Base-by-base conservation (phyloP, 2,797 vertebrate species). In the Halcyon badia region DNA sequence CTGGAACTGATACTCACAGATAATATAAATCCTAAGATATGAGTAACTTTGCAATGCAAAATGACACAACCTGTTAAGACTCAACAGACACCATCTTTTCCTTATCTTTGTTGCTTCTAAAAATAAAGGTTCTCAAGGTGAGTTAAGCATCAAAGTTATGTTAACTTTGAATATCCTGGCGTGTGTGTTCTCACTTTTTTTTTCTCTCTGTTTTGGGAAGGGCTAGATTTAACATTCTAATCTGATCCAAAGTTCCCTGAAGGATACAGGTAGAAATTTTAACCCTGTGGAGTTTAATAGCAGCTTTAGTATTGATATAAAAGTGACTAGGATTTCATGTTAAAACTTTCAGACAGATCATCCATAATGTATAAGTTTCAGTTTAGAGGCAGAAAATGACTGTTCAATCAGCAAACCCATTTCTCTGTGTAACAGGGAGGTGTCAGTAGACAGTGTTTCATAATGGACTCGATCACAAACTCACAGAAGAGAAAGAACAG, bases 11-110 rank as follows among this genome's bases (percentile, higher is more conserved):
- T 95, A 94, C 65, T 94, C 78, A 91, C 52, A 93, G 90, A 77
- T 92, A 92, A 94, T 86, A 70, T 89, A 94, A 95, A 94, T 70
- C 77, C 48, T 70, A 83, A 93, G 61, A 96, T 90, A 72, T 83
- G 85, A 94, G 89, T 81, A 89, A 83, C 71, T 91, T 94, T 90
- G 79, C 91, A 83, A 87, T 73, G 68, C 73, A 94, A 93, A 96
- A 85, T 83, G 73, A 82, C 33, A 96, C 89, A 97, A 80, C 18
- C 25, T 87, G 49, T 73, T 90, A 79, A 87, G 64, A 56, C 56
- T 88, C 76, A 94, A 66, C 52, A 83, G 44, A 28, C 68, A 89
- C 68, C 52, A 94, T 71, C 54, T 89, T 95, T 77, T 91, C 37
- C 79, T 93, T 91, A 77, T 79, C 77, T 90, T 90, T n/a, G 17